Evolutionary conservation across 2,797 vertebrate species (phyloP).

Genomic region (Echiichthys vipera): DNA sequence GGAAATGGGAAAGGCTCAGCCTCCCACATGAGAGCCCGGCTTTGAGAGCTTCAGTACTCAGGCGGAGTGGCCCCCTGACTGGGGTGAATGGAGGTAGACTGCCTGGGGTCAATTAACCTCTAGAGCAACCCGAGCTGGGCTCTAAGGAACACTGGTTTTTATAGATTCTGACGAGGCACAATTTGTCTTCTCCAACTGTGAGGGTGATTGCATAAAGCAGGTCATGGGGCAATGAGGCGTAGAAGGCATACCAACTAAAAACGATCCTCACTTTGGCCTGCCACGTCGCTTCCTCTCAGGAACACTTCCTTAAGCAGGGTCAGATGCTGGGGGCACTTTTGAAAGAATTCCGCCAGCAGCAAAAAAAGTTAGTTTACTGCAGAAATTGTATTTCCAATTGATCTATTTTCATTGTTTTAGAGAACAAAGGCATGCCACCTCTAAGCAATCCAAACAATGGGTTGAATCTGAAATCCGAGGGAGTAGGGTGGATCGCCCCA

Average conservation of each 20-base stretch:
- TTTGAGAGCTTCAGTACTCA: constrained; percentile 45
- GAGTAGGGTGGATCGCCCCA: constrained; percentile 43
- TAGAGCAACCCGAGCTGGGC: constrained; percentile 40
- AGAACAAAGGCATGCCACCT: constrained; percentile 70
- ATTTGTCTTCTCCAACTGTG: constrained; percentile 58
- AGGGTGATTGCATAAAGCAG: constrained; percentile 69
- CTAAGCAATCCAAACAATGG: constrained; percentile 51
- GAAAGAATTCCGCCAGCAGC: constrained; percentile 22
- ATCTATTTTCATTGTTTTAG: constrained; percentile 68
- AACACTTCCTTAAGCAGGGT: constrained; percentile 28
- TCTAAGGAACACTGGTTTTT: constrained; percentile 71
- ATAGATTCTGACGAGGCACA: constrained; percentile 70
- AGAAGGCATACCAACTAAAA: constrained; percentile 54
- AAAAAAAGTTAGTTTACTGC: constrained; percentile 20
- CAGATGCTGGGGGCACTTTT: constrained; percentile 23
- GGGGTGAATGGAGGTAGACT: constrained; percentile 51
- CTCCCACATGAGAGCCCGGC: constrained; percentile 57
- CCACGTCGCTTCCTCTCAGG: constrained; percentile 40
- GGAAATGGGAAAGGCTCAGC: constrained; percentile 38
- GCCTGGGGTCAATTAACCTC: constrained; percentile 75
- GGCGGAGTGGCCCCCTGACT: constrained; percentile 43
- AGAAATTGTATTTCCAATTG: constrained; percentile 51
- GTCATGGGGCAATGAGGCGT: constrained; percentile 69
- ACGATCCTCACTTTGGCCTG: constrained; percentile 20
- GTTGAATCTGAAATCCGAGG: constrained; percentile 42